phyloP scores from a whole-genome alignment of 2,797 vertebrate genomes.

The Coregonus sp. region DNA sequence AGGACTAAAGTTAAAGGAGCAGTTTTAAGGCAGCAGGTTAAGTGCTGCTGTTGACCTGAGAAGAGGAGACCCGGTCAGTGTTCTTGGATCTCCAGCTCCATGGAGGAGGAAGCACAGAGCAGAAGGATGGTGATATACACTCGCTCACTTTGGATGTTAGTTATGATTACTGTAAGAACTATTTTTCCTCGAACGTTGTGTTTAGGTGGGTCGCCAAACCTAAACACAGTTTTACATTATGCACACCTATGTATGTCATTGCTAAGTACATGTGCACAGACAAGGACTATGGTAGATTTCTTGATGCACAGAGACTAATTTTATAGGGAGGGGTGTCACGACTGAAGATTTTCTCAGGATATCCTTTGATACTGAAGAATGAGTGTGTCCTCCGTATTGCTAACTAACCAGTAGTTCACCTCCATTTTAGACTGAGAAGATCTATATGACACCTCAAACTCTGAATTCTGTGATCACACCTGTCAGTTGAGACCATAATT shows the following conservation, averaged over 20 bases:
- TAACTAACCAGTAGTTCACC: slow-evolving; percentile 42
- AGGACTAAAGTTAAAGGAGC: slow-evolving; percentile 23
- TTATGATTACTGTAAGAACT: slow-evolving; percentile 60
- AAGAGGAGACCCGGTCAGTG: slow-evolving; percentile 29
- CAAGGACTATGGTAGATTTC: slow-evolving; percentile 43
- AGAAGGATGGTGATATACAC: slow-evolving; percentile 28
- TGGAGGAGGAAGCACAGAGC: slow-evolving; percentile 42
- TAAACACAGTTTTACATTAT: slow-evolving; percentile 64
- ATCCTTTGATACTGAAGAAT: slow-evolving; percentile 64
- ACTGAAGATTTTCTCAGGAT: slow-evolving; percentile 71
- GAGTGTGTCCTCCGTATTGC: slow-evolving; percentile 55
- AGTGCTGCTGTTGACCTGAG: slow-evolving; percentile 24
- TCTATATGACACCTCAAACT: slow-evolving; percentile 55
- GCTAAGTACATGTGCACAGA: slow-evolving; percentile 55
- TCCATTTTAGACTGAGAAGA: slow-evolving; percentile 52
- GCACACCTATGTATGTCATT: slow-evolving; percentile 50
- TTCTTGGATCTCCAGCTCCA: slow-evolving; percentile 34
- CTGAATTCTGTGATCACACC: slow-evolving; percentile 65
- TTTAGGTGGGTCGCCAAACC: slow-evolving; percentile 48
- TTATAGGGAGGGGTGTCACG: slow-evolving; percentile 48
- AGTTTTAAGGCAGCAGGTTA: slow-evolving; percentile 5
- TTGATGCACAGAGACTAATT: slow-evolving; percentile 45
- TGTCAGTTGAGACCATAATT: slow-evolving; percentile 72
- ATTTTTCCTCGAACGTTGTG: slow-evolving; percentile 46
- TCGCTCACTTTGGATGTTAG: slow-evolving; percentile 65